Evolutionary conservation across 1,140 invertebrate genomes (phyloP).

Genomic region (Eumaeus atala): DNA sequence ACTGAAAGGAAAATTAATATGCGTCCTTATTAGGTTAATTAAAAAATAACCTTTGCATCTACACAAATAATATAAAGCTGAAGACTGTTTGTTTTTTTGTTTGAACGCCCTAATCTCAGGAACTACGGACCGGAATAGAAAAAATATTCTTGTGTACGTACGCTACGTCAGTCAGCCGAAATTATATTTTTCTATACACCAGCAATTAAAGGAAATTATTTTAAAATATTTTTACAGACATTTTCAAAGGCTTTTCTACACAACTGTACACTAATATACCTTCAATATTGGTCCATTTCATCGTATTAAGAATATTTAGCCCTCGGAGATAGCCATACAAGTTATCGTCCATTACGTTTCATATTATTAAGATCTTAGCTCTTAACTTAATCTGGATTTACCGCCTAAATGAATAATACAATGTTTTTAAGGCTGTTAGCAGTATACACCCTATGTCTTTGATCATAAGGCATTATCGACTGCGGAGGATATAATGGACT

Average conservation of each 20-base stretch:
- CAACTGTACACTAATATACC: slow-evolving; percentile 8
- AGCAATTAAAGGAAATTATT: too few species aligned
- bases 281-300: slow-evolving; percentile 13
- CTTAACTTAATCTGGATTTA: slow-evolving; percentile 12
- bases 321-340: slow-evolving; percentile 14
- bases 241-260: background rate
- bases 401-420: background rate
- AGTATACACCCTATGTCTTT: background rate
- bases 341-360: slow-evolving; percentile 17
- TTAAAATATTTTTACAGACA: too few species aligned
- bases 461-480: background rate
- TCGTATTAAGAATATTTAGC: slow-evolving; percentile 17
- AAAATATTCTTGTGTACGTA: too few species aligned
- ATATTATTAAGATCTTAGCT: slow-evolving; percentile 18
- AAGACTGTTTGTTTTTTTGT: too few species aligned
- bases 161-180: too few species aligned
- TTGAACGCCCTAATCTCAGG: too few species aligned
- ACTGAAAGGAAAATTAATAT: too few species aligned
- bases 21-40: too few species aligned
- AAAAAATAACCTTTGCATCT: too few species aligned
- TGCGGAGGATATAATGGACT: background rate
- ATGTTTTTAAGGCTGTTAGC: background rate
- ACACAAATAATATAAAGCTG: too few species aligned
- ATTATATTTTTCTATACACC: too few species aligned
- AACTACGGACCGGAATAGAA: too few species aligned